Evolutionary conservation across 2,888 invertebrate genomes (phyloP).

Genomic region (Apamea crenata): DNA sequence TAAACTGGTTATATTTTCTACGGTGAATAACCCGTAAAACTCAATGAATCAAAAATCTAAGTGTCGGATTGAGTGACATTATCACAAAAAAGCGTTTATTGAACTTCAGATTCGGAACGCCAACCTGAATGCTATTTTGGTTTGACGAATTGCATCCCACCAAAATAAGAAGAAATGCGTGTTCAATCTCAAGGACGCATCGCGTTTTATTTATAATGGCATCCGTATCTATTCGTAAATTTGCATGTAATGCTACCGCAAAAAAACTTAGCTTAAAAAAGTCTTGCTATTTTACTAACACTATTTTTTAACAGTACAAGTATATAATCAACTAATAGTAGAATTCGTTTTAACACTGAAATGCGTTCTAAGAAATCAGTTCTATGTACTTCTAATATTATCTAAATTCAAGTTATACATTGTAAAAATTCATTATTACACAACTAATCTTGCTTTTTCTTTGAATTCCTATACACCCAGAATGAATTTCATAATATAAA

Average conservation of each 20-base stretch:
- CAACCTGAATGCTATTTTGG: constrained; percentile 41
- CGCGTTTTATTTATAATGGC: constrained; percentile 46
- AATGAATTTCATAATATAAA: neutral
- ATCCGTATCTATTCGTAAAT: constrained; percentile 56
- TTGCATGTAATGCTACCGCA: constrained; percentile 59
- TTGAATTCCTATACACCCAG: neutral
- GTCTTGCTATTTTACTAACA: constrained; percentile 28
- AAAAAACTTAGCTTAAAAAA: constrained; percentile 43
- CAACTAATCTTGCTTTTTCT: neutral
- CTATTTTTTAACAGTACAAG: constrained; percentile 14
- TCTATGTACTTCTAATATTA: neutral
- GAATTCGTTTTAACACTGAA: neutral
- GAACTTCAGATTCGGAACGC: constrained; percentile 48
- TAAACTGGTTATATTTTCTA: constrained; percentile 16
- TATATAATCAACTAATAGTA: constrained; percentile 6
- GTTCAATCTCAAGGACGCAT: constrained; percentile 60
- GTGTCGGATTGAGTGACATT: constrained; percentile 44
- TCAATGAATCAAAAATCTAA: constrained; percentile 20
- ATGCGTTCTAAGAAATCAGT: neutral
- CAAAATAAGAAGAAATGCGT: constrained; percentile 59
- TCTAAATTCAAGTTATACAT: neutral
- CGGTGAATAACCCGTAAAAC: constrained; percentile 19
- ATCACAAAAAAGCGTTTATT: constrained; percentile 52
- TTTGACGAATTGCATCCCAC: constrained; percentile 48
- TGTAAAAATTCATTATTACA: neutral